Conservation (phyloP, 2,888 invertebrate species). For the Ichneumoninae sp. region DNA sequence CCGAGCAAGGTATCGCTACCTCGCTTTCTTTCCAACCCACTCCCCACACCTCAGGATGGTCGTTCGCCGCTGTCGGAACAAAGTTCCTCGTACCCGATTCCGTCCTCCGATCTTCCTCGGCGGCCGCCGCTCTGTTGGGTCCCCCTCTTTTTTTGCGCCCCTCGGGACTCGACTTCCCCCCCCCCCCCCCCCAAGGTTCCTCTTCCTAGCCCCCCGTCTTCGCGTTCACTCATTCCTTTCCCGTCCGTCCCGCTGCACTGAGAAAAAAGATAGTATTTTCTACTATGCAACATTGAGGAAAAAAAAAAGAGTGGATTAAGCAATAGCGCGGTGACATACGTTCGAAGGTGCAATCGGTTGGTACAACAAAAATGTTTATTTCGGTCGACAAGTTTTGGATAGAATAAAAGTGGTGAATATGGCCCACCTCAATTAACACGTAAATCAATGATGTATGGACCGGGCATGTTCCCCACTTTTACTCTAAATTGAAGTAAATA, state of each 20-base stretch:
- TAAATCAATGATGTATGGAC: too few relatives aligned
- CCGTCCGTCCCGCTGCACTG: neutral
- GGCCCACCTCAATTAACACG: too few relatives aligned
- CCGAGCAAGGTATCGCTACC: neutral
- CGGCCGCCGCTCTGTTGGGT: neutral
- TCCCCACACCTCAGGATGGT: neutral
- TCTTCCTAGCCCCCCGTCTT: conserved; percentile 11
- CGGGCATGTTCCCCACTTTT: too few relatives aligned
- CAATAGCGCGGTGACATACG: too few relatives aligned
- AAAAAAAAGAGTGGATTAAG: too few relatives aligned
- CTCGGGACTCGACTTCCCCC: conserved; percentile 48
- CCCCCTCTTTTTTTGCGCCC: conserved; percentile 31
- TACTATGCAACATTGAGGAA: too few relatives aligned
- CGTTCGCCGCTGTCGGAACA: neutral
- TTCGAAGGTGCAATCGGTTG: too few relatives aligned
- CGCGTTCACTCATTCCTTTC: conserved; percentile 42
- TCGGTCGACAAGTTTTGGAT: too few relatives aligned
- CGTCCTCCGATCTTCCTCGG: conserved; percentile 65
- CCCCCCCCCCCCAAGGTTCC: conserved; percentile 22
- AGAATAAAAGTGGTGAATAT: too few relatives aligned
- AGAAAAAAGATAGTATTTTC: too few relatives aligned
- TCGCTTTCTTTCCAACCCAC: neutral
- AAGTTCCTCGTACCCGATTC: neutral
- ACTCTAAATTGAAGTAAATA: too few relatives aligned
- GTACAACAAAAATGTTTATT: too few relatives aligned